These are phyloP conservation scores for Dusona sp. DNA, from an alignment of 2,888 invertebrate genomes.

Conservation along the genomic window DNA sequence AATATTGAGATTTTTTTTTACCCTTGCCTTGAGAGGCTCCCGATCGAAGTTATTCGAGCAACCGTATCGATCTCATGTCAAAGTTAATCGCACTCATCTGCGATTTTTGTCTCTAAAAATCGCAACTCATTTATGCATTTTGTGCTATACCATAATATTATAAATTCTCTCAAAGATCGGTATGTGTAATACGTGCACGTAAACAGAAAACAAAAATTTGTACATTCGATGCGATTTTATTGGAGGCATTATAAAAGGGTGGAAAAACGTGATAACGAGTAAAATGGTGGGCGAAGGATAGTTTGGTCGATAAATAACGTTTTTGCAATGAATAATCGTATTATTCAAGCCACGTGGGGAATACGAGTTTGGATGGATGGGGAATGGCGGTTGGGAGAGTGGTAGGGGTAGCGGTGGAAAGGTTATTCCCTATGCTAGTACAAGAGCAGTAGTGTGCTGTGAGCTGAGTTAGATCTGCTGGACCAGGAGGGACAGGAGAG, in stretches of 20 bases:
- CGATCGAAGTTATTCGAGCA: too few species aligned
- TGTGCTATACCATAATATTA: not conserved
- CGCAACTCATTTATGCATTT: not conserved
- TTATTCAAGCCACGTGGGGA: conserved; percentile 70
- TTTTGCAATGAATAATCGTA: conserved; percentile 79
- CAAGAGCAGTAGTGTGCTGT: conserved; percentile 36
- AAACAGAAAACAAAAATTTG: conserved; percentile 8
- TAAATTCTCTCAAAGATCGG: not conserved
- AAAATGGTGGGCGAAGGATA: conserved; percentile 48
- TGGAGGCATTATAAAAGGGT: conserved; percentile 47
- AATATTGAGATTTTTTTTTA: not conserved
- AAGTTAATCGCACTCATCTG: not conserved
- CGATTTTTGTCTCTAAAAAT: not conserved
- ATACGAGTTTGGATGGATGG: conserved; percentile 36
- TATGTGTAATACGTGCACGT: not conserved
- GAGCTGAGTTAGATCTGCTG: conserved; percentile 43
- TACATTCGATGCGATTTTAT: conserved; percentile 30
- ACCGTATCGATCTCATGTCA: not conserved
- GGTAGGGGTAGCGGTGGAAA: not conserved
- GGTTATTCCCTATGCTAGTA: conserved; percentile 24
- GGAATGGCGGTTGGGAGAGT: conserved; percentile 30
- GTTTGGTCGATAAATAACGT: conserved; percentile 76
- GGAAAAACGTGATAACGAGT: conserved; percentile 64
- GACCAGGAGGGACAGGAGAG: conserved; percentile 27
- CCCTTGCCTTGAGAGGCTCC: not conserved